phyloP scores from a whole-genome alignment of 2,797 vertebrate genomes.

The Myotis daubentonii region DNA sequence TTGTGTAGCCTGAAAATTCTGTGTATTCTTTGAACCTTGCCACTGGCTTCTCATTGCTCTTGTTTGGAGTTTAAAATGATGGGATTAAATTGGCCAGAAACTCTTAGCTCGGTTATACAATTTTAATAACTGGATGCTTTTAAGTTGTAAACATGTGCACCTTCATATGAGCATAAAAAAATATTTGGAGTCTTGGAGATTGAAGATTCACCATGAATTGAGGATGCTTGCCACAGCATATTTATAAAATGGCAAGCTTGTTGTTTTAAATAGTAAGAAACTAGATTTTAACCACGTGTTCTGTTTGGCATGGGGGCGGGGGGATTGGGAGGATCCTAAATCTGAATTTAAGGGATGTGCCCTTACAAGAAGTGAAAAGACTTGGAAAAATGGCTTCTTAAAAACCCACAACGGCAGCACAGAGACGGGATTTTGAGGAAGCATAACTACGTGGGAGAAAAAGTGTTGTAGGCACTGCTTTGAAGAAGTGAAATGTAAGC shows the following conservation, averaged over 20 bases:
- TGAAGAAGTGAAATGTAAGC: conserved; percentile 44
- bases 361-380: not conserved
- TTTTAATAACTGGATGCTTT: conserved; percentile 50
- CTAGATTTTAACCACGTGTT: conserved; percentile 24
- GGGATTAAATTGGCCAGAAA: conserved; percentile 22
- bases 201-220: not conserved
- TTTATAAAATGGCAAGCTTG: not conserved
- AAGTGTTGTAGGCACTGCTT: not conserved
- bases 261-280: conserved; percentile 21
- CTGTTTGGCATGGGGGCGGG: not conserved
- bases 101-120: conserved; percentile 14
- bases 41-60: not conserved
- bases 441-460: not conserved
- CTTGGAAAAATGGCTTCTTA: not conserved
- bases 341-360: conserved; percentile 32
- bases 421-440: conserved; percentile 36
- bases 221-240: not conserved
- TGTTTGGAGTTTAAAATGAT: conserved; percentile 43
- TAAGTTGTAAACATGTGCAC: not conserved
- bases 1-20: conserved; percentile 15
- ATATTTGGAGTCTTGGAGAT: not conserved
- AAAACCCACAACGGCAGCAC: not conserved
- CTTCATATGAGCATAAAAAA: conserved; percentile 12
- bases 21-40: not conserved
- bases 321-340: not conserved